These are phyloP conservation scores for Apamea epomidion DNA, from an alignment of 2,888 invertebrate species.

Conservation along the genomic window DNA sequence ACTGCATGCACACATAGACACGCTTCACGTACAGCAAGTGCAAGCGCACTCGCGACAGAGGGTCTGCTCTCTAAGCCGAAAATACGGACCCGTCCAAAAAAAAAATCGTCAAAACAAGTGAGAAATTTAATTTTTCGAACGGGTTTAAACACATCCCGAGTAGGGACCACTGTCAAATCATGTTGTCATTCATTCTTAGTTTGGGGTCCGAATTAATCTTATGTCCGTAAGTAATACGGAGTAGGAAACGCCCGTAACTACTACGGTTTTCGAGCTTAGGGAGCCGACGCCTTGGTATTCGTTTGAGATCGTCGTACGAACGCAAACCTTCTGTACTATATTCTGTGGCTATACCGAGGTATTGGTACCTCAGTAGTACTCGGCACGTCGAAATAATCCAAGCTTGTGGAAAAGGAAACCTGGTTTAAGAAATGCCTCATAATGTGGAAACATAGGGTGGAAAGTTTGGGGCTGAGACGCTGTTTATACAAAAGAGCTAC, in stretches of 20 bases:
- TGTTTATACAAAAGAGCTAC: neutral
- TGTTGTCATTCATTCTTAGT: no score
- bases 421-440: constrained; percentile 46
- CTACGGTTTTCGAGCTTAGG: no score
- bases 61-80: neutral
- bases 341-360: neutral
- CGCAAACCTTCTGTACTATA: neutral
- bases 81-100: neutral
- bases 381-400: constrained; percentile 51
- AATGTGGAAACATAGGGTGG: constrained; percentile 34
- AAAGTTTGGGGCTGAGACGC: neutral
- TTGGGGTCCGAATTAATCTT: no score
- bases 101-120: neutral
- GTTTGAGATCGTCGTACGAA: neutral
- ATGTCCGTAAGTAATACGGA: no score
- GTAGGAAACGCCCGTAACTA: no score
- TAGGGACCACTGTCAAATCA: no score
- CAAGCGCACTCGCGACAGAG: no score
- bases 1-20: neutral
- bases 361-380: neutral
- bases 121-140: neutral
- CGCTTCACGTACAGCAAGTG: neutral
- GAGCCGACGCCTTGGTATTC: neutral
- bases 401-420: constrained; percentile 49
- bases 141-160: no score